Base-by-base conservation (phyloP, 2,797 vertebrate species). In the Syncerus caffer region DNA sequence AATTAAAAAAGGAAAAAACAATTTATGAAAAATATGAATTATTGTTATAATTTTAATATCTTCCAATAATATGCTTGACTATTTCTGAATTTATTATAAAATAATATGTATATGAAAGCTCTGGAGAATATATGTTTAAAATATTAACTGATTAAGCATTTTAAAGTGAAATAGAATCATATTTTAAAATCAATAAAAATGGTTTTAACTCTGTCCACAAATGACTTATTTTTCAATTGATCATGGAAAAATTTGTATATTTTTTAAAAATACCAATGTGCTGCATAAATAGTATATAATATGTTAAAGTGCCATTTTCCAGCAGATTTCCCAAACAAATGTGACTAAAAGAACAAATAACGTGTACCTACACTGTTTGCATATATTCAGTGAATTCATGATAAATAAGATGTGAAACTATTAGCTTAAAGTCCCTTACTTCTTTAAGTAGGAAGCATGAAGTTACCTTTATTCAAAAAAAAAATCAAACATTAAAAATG, bases 171-270 rank as follows among this genome's bases (percentile, higher is more conserved):
- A 51, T 96, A 6, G 42, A 25, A 42, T 50, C 96, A 10, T 94
- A 97, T 57, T 93, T 97, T 96, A 96, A 95, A 97, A 95, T 97
- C 78, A 95, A 64, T 96, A 95, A 89, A 96, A 98, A 79, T 88
- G 96, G 50, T 92, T 92, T 60, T 71, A 93, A 90, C 71, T 97
- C 78, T 93, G 10, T 71, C 57, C 55, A 34, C 79, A 92, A 82
- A 50, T 95, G 85, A 89, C 25, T 91, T 89, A 79, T 88, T 94
- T 96, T 51, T 96, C 82, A 93, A 21, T 27, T 89, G 79, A 78
- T 50, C 38, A 47, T 42, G 31, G 7, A 90, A 88, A 95, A 74
- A 93, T 79, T 89, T 96, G 31, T 67, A 3, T 87, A 60, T 91
- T 84, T 25, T 80, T 42, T 50, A 80, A 94, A 80, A 2, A n/a